These are phyloP conservation scores for Drosophila hydei DNA, from an alignment of 1,140 invertebrate species.

Conservation along the genomic window DNA sequence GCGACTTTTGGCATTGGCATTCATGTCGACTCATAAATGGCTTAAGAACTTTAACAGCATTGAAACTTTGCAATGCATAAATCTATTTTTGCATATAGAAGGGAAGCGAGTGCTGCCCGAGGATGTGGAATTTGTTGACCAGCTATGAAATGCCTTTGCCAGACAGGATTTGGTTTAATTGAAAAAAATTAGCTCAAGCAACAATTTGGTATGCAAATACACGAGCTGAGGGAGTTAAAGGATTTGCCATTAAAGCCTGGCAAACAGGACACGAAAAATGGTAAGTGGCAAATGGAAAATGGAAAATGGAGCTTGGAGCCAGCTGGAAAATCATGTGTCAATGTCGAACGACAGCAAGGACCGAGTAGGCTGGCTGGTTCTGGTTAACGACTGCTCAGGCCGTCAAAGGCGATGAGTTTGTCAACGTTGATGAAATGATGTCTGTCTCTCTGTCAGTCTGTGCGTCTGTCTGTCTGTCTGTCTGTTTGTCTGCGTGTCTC, in stretches of 20 bases:
- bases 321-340: conserved; percentile 37
- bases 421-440: conserved; percentile 79
- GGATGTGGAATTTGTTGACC: not conserved
- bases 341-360: conserved; percentile 17
- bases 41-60: conserved; percentile 50
- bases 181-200: conserved; percentile 69
- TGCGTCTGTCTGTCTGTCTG: not conserved
- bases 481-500: not conserved
- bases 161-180: conserved; percentile 64
- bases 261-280: conserved; percentile 36
- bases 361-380: not conserved
- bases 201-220: conserved; percentile 48
- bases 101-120: not conserved
- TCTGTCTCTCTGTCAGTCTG: conserved; percentile 12
- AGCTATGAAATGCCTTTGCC: conserved; percentile 41
- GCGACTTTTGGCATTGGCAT: conserved; percentile 51
- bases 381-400: conserved; percentile 41
- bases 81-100: conserved; percentile 42
- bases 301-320: not conserved
- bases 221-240: conserved; percentile 45
- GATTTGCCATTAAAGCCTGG: conserved; percentile 70
- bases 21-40: conserved; percentile 49
- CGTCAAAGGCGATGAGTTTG: conserved; percentile 65
- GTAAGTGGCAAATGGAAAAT: conserved; percentile 3
- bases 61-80: conserved; percentile 31